Conservation (phyloP, 2,888 invertebrate species). For the Deroplatys truncata region DNA sequence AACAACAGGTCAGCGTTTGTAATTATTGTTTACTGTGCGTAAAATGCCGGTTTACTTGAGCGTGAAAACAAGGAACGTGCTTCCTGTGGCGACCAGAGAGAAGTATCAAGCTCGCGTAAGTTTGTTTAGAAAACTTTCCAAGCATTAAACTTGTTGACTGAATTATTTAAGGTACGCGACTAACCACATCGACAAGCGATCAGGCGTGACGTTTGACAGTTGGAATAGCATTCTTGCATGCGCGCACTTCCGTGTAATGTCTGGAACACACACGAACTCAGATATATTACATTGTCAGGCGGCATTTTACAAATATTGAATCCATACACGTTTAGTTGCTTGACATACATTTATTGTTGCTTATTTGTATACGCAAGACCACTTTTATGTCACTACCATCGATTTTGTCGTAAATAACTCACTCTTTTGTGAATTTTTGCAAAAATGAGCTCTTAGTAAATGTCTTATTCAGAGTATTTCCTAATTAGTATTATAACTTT, state of each 20-base stretch:
- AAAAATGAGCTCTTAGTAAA: too few relatives aligned
- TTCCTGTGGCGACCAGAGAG: background rate
- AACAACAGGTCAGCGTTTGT: too few relatives aligned
- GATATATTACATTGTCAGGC: background rate
- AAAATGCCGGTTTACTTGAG: background rate
- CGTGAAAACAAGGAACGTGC: background rate
- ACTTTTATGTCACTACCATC: background rate
- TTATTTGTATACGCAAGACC: background rate
- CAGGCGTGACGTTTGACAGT: background rate
- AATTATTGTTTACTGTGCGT: too few relatives aligned
- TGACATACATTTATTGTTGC: background rate
- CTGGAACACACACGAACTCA: background rate
- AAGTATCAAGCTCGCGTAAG: background rate
- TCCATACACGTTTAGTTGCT: background rate
- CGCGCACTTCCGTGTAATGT: background rate
- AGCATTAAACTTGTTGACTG: background rate
- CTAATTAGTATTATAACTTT: too few relatives aligned
- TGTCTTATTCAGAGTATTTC: too few relatives aligned
- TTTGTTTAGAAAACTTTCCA: background rate
- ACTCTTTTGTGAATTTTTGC: too few relatives aligned
- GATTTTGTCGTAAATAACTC: background rate
- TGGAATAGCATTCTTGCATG: background rate
- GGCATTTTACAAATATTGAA: background rate
- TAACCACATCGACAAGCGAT: background rate
- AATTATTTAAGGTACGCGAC: background rate